Evolutionary conservation across 2,797 vertebrate genomes (phyloP).

Genomic region (Synaphobranchus kaupii): DNA sequence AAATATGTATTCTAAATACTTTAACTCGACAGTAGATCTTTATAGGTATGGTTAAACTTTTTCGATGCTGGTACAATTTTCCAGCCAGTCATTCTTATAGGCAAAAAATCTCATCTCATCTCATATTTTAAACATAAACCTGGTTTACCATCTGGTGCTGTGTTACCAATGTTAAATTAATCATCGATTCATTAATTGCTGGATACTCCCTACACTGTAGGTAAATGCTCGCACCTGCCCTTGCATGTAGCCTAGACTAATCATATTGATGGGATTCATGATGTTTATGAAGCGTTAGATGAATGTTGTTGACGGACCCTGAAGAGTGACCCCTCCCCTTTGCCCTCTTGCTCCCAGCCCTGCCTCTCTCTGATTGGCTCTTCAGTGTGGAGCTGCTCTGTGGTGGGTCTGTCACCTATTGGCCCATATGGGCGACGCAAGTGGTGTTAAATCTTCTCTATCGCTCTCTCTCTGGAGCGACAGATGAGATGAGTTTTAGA

Average conservation of each 20-base stretch:
- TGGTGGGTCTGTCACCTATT: not conserved
- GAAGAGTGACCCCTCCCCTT: not conserved
- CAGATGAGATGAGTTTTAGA: not conserved
- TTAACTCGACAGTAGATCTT: not conserved
- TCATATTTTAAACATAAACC: not conserved
- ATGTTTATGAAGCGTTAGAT: not conserved
- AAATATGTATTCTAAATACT: too few relatives aligned
- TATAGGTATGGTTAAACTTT: not conserved
- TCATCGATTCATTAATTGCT: too few relatives aligned
- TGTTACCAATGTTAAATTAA: too few relatives aligned
- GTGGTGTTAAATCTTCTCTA: not conserved
- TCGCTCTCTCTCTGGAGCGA: slow-evolving; percentile 6
- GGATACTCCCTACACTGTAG: too few relatives aligned
- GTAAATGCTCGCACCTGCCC: too few relatives aligned
- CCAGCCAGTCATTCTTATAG: not conserved
- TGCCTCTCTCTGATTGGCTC: slow-evolving; percentile 42
- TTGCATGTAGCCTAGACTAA: too few relatives aligned
- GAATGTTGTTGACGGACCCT: not conserved
- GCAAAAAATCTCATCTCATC: not conserved
- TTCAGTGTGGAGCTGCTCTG: not conserved
- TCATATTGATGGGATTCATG: too few relatives aligned
- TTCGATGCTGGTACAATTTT: not conserved
- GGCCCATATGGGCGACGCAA: not conserved
- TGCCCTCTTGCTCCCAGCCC: slow-evolving; percentile 48
- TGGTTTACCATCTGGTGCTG: not conserved